Evolutionary conservation across 1,140 invertebrate genomes (phyloP), one percentile per base, ranked within the genome.

Genomic region (Euschistus heros): DNA sequence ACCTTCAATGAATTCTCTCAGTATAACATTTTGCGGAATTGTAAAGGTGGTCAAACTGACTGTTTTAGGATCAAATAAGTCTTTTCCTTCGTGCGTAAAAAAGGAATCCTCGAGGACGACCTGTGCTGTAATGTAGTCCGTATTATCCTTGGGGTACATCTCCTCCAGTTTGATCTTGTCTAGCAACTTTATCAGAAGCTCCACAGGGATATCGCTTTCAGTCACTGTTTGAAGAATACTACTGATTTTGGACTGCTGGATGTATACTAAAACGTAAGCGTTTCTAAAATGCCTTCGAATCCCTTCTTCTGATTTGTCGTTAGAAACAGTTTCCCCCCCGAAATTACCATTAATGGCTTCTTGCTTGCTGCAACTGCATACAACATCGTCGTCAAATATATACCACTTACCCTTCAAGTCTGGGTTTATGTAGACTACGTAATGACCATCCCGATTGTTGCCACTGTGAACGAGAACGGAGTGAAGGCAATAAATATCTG

Each of bases 201-300:
- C 33, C 8, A 37, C 33, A 13, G 33, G 33, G 33, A 37, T 37
- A 37, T 37, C 33, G 10, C 33, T 37, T 13, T 37, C 33, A 13
- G 33, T 37, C 5, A 37, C 33, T 37, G 33, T 13, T 37, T 6
- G 33, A 6, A 37, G 33, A 37, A 37, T 37, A 37, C 33, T 37
- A 10, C 13, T 37, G 4, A 37, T 37, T 13, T 91, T 82, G 24
- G 86, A 84, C 72, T 93, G 85, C 72, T 92, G 82, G 72, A 99
- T 97, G 76, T 99, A 99, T 30, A 99, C 97, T 78, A 99, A 86
- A 97, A 99, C 99, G 78, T 99, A 99, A n/a, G 97, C 97, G 75
- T 98, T 98, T 64, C 97, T 98, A 75, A 91, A 94, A 74, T 95
- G 91, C 74, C 92, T 91, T 26, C 94, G 89, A 65, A 92, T 91